These are phyloP conservation scores for Xanthia icteritia DNA, from an alignment of 2,888 invertebrate species.

Conservation along the genomic window DNA sequence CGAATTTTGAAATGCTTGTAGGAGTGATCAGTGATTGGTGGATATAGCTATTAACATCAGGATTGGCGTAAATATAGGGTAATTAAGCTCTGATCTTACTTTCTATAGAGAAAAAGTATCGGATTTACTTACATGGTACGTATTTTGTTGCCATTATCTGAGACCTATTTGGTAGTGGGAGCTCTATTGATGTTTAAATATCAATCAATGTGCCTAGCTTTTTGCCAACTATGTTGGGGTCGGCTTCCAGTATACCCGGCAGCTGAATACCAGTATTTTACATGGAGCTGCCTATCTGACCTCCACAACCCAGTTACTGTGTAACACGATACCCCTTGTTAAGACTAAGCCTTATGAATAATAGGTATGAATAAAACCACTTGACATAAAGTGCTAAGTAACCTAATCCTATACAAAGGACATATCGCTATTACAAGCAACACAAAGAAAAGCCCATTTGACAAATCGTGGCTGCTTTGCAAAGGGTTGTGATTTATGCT, in stretches of 20 bases:
- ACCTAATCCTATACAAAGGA: slow-evolving; percentile 1
- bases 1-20: neutral
- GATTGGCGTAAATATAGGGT: too few relatives aligned
- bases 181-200: too few relatives aligned
- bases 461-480: slow-evolving; percentile 64
- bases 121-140: too few relatives aligned
- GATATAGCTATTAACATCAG: too few relatives aligned
- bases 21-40: neutral
- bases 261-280: neutral
- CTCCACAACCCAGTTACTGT: neutral
- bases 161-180: too few relatives aligned
- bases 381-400: neutral
- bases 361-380: slow-evolving; percentile 17
- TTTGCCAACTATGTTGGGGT: neutral
- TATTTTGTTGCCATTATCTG: too few relatives aligned
- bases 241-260: neutral
- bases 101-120: too few relatives aligned
- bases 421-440: slow-evolving; percentile 18
- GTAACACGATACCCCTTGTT: neutral
- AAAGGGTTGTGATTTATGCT: slow-evolving; percentile 69
- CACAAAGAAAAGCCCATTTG: slow-evolving; percentile 61
- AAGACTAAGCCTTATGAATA: neutral
- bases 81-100: too few relatives aligned
- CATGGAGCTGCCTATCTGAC: neutral
- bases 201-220: too few relatives aligned